Conservation (phyloP, 2,888 invertebrate species). For the Phyllotreta cruciferae region DNA sequence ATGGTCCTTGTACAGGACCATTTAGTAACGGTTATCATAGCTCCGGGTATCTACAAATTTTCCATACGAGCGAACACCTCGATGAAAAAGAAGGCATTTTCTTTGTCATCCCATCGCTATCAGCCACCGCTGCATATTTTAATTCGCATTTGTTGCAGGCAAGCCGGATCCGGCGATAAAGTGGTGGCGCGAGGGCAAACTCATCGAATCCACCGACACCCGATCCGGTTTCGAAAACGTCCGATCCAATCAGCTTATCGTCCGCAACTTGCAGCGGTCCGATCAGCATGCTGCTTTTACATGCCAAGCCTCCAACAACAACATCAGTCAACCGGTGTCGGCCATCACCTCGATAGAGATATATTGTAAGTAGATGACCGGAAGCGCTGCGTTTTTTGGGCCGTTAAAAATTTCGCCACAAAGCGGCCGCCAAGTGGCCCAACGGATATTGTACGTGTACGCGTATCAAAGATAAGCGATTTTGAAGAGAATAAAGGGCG, state of each 20-base stretch:
- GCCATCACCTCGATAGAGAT: conserved; percentile 77
- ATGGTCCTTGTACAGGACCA: no score
- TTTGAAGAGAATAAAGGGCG: conserved; percentile 36
- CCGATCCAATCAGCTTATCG: conserved; percentile 67
- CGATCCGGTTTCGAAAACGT: conserved; percentile 60
- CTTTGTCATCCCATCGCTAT: neutral
- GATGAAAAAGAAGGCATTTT: no score
- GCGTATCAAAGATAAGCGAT: conserved; percentile 40
- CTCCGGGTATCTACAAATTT: neutral
- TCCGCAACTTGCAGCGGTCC: conserved; percentile 69
- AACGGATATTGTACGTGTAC: no score
- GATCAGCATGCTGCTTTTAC: conserved; percentile 79
- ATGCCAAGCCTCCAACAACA: conserved; percentile 80
- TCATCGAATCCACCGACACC: conserved; percentile 68
- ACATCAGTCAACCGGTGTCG: conserved; percentile 72
- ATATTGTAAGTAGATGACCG: conserved; percentile 68
- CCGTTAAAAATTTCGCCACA: neutral
- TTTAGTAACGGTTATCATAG: no score
- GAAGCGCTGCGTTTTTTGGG: neutral
- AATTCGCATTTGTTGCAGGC: conserved; percentile 62
- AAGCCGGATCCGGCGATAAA: conserved; percentile 75
- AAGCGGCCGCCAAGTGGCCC: neutral
- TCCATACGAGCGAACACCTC: neutral
- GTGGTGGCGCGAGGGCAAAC: conserved; percentile 77
- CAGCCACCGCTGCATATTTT: conserved; percentile 1